phyloP scores from a whole-genome alignment of 2,888 invertebrate species.

The Rapana venosa region DNA sequence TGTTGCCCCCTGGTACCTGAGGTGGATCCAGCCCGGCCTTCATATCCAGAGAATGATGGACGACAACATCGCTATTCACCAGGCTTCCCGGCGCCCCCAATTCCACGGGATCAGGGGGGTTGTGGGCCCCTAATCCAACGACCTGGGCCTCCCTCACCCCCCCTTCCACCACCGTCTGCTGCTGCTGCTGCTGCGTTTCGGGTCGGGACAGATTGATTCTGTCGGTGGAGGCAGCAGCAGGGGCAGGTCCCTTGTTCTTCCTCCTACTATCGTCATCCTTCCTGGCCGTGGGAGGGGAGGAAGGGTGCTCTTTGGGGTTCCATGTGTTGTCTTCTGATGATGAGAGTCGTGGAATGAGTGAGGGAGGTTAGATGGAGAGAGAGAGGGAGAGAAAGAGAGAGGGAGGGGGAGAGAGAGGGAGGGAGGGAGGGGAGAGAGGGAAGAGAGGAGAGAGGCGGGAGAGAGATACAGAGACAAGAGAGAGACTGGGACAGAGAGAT shows the following conservation, averaged over 20 bases:
- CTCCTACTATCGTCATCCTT: not conserved
- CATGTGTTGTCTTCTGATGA: slow-evolving; percentile 17
- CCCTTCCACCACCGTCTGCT: not conserved
- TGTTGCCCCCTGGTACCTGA: slow-evolving; percentile 24
- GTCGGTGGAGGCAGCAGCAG: not conserved
- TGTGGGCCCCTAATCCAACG: not conserved
- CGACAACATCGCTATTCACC: not conserved
- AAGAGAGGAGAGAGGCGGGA: not conserved
- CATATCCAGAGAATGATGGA: slow-evolving; percentile 36
- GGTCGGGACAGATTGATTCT: not conserved
- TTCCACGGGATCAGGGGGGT: slow-evolving; percentile 28
- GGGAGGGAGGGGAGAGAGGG: not conserved
- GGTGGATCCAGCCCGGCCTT: slow-evolving; percentile 42
- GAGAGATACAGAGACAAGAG: not conserved
- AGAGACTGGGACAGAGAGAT: not conserved
- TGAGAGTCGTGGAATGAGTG: not conserved
- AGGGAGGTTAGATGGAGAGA: not conserved
- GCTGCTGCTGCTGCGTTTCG: not conserved
- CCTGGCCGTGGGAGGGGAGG: not conserved
- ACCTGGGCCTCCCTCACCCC: not conserved
- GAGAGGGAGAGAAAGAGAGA: not conserved
- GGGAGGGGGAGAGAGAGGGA: not conserved
- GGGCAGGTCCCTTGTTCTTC: not conserved
- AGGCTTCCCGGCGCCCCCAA: slow-evolving; percentile 26
- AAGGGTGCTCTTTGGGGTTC: not conserved